Percentiles rank a stretch among this genome's conserved stretches.
Evolutionary conservation across 35 echinoderm and acorn worm species (phyloP).

Genomic region (Patiria miniata): DNA sequence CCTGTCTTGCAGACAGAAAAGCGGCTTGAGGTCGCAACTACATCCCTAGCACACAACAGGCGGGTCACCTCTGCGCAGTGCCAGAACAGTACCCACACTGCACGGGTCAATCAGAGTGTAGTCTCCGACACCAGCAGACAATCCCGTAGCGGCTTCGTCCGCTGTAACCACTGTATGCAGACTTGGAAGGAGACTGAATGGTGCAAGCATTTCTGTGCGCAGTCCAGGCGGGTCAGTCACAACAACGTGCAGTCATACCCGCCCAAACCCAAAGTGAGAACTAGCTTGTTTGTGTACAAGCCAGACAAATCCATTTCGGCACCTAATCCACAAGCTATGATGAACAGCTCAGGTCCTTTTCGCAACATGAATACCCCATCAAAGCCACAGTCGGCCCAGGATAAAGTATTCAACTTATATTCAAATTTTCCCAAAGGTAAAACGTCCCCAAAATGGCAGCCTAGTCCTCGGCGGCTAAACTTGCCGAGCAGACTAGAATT

Average conservation of each 20-base stretch:
- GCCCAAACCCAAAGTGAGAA: background rate
- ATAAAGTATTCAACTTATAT: no score
- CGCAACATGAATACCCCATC: no score
- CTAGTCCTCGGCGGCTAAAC: no score
- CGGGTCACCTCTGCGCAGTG: background rate
- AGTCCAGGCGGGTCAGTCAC: background rate
- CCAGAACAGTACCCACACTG: background rate
- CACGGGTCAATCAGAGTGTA: background rate
- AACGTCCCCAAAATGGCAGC: background rate
- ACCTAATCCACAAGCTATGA: no score
- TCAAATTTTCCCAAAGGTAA: no score
- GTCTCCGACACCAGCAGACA: constrained; percentile 8
- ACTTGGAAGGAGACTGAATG: background rate
- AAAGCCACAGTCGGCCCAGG: no score
- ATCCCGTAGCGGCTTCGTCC: background rate
- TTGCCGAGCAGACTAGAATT: no score
- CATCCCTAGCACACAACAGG: background rate
- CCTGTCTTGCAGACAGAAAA: background rate
- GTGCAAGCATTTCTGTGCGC: background rate
- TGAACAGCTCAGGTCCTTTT: no score
- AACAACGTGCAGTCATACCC: background rate
- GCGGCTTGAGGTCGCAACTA: background rate
- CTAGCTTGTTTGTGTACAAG: background rate
- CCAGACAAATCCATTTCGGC: no score
- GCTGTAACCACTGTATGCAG: background rate